Evolutionary conservation across 2,888 invertebrate genomes (phyloP).

Genomic region (Euzophera pinguis): DNA sequence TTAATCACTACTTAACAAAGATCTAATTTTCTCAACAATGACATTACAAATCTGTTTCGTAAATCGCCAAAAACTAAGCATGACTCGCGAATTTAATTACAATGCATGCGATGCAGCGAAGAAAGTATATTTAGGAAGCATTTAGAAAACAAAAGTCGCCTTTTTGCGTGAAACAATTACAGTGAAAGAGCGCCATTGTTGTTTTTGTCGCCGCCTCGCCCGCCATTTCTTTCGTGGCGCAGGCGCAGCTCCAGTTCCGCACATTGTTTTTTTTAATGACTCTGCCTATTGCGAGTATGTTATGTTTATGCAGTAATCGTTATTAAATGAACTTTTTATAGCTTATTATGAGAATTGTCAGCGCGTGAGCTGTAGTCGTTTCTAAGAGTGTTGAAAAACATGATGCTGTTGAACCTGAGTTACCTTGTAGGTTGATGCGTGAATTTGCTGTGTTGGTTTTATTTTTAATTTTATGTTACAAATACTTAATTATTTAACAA

Average conservation of each 20-base stretch:
- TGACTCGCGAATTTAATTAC: conserved; percentile 14
- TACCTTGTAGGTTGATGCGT: not conserved
- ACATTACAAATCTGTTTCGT: not conserved
- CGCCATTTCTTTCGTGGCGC: conserved; percentile 26
- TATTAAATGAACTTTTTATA: conserved; percentile 15
- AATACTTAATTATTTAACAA: no score
- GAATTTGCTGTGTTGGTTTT: not conserved
- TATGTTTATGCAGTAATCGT: conserved; percentile 24
- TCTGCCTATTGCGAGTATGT: conserved; percentile 16
- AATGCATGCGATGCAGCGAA: conserved; percentile 27
- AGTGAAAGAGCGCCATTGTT: conserved; percentile 66
- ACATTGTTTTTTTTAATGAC: conserved; percentile 44
- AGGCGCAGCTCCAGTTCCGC: conserved; percentile 57
- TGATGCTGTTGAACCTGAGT: conserved; percentile 2
- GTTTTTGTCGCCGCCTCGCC: conserved; percentile 46
- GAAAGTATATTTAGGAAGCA: conserved; percentile 61
- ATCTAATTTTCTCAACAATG: no score
- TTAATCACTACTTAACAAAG: no score
- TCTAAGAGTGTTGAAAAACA: not conserved
- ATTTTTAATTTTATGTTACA: no score
- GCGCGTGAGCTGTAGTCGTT: not conserved
- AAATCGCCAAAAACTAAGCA: not conserved
- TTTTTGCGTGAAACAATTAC: conserved; percentile 55
- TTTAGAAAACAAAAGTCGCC: conserved; percentile 68
- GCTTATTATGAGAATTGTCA: conserved; percentile 4